Conservation (phyloP, 1,140 invertebrate species). For the Caenorhabditis briggsae region DNA sequence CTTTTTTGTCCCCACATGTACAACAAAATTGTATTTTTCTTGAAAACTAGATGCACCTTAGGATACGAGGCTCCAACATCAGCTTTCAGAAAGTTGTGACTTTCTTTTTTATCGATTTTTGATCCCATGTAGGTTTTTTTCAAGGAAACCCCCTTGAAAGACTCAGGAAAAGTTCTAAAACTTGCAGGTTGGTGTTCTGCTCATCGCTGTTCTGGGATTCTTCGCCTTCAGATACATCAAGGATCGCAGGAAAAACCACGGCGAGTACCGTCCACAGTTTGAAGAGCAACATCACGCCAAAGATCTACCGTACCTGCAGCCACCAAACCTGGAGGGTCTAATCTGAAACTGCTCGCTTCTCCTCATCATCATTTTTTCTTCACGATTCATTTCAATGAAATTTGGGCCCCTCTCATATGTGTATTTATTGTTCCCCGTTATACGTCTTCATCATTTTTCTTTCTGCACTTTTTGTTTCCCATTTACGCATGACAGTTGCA, state of each 20-base stretch:
- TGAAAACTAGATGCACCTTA: no score
- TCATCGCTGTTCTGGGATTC: constrained; percentile 65
- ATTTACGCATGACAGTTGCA: constrained; percentile 17
- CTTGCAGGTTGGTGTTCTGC: constrained; percentile 67
- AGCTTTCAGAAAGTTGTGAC: no score
- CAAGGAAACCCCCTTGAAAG: no score
- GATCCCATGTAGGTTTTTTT: neutral
- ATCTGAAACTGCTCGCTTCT: constrained; percentile 64
- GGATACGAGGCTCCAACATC: no score
- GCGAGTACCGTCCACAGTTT: constrained; percentile 75
- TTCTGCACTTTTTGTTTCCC: neutral
- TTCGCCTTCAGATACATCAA: constrained; percentile 66
- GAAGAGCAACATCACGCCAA: constrained; percentile 76
- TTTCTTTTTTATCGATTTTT: neutral
- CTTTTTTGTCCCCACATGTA: no score
- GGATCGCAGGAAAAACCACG: constrained; percentile 68
- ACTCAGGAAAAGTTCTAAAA: neutral
- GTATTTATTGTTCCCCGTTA: constrained; percentile 56
- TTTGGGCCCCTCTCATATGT: constrained; percentile 27
- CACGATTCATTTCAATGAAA: constrained; percentile 27
- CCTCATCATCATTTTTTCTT: neutral
- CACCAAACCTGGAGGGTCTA: constrained; percentile 75
- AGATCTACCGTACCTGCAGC: constrained; percentile 74
- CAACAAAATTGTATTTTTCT: no score
- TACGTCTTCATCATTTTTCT: neutral